These are phyloP conservation scores for Sinella curviseta DNA, from an alignment of 1,140 invertebrate species.

Conservation along the genomic window DNA sequence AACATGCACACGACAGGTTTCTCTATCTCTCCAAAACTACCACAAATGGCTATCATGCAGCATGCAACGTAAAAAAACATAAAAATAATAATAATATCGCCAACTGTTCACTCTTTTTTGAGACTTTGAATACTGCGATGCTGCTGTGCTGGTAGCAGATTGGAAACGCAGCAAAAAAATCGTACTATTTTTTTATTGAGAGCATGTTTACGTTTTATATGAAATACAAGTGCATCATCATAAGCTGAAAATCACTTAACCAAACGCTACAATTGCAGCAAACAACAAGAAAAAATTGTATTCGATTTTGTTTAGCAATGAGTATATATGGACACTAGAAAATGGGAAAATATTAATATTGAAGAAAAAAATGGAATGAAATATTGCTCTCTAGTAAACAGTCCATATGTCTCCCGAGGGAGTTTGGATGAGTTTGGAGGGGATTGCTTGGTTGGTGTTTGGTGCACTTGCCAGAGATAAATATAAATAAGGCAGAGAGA, in stretches of 20 bases:
- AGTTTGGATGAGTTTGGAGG: neutral
- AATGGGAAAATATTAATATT: neutral
- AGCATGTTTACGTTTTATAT: neutral
- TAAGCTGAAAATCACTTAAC: neutral
- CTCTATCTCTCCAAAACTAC: too few relatives aligned
- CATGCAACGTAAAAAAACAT: too few relatives aligned
- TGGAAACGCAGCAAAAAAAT: too few relatives aligned
- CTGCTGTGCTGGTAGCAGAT: too few relatives aligned
- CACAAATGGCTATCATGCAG: too few relatives aligned
- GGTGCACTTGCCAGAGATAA: too few relatives aligned
- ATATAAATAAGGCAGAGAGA: too few relatives aligned
- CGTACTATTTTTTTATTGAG: too few relatives aligned
- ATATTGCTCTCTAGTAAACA: too few relatives aligned
- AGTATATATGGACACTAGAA: neutral
- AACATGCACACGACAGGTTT: slow-evolving; percentile 12
- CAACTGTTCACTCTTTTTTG: neutral
- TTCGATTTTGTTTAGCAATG: neutral
- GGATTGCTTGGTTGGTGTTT: too few relatives aligned
- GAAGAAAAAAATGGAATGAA: neutral
- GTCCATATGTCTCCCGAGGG: slow-evolving; percentile 3
- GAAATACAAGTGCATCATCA: neutral
- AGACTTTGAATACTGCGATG: too few relatives aligned
- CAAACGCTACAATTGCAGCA: neutral
- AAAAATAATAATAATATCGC: neutral
- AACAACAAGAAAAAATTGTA: neutral